Evolutionary conservation across 2,113 vertebrate species (phyloP), one percentile per base, ranked within the genome.

Genomic region (Trinectes maculatus): DNA sequence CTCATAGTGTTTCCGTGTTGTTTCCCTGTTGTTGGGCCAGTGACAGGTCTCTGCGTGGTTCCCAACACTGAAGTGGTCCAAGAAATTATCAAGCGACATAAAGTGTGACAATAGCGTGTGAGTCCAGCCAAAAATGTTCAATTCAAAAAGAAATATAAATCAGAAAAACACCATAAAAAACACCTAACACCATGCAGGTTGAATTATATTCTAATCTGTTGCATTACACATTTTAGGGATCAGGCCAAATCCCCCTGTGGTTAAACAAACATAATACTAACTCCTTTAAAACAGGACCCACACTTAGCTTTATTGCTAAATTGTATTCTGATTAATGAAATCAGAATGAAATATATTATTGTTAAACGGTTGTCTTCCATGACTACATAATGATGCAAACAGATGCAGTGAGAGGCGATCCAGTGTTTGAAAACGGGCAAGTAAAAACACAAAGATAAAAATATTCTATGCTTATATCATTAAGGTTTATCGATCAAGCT

Each of bases 341-440:
- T n/a, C n/a, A n/a, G n/a, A n/a, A n/a, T n/a, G n/a, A n/a, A n/a
- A n/a, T n/a, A n/a, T n/a, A n/a, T 26, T 42, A n/a, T 37, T 26
- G 34, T 55, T 5, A 42, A 10, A 56, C 31, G 6, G 21, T n/a
- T n/a, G 43, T 49, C 25, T 43, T 58, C 63, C 4, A 55, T 71
- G 34, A 71, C 63, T 74, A 71, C 64, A 15, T 60, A 75, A 78
- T 21, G 53, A 34, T 61, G 21, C 60, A 16, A 73, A 21, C 34
- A 66, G 13, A 9, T 5, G 42, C 39, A 49, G n/a, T 25, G 18
- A 49, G 19, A 31, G 15, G 9, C 22, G 8, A 53, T 52, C 3
- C 25, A 44, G 10, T 25, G 15, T n/a, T n/a, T 42, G 36, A 9
- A 29, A 62, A 43, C 15, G 53, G 57, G n/a, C 6, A 31, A 67